Conservation (phyloP, 1,140 invertebrate species). For the Physella acuta region DNA sequence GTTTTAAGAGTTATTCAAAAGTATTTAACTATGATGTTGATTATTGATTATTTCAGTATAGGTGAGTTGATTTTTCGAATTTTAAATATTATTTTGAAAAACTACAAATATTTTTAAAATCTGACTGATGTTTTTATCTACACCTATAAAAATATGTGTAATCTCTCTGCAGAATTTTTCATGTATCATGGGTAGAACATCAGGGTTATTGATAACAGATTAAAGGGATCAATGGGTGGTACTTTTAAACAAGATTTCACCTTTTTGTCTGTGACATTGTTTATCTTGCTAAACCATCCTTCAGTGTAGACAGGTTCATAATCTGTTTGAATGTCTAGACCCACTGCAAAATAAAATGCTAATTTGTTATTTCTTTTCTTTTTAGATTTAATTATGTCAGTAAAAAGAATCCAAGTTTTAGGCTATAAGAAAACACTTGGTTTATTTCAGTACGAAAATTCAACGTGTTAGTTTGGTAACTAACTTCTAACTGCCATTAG, state of each 20-base stretch:
- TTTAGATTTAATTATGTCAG: not conserved
- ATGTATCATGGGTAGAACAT: not conserved
- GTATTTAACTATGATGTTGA: too few species aligned
- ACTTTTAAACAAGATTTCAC: not conserved
- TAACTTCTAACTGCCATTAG: not conserved
- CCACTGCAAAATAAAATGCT: slow-evolving; percentile 39
- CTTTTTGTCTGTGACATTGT: not conserved
- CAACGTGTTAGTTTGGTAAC: not conserved
- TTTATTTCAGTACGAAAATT: not conserved
- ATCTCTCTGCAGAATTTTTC: not conserved
- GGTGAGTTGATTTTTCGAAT: too few species aligned
- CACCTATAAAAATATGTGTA: not conserved
- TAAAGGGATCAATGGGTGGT: too few species aligned
- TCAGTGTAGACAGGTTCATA: slow-evolving; percentile 51
- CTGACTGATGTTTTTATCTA: not conserved
- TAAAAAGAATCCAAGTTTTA: not conserved
- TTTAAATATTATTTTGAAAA: not conserved
- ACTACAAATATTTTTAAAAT: not conserved
- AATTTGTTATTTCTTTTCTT: too few species aligned
- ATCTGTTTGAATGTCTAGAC: slow-evolving; percentile 54
- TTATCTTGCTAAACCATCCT: slow-evolving; percentile 1
- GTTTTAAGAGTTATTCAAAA: too few species aligned
- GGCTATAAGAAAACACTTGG: not conserved
- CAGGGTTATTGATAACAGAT: not conserved
- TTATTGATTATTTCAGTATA: too few species aligned